Base-by-base conservation (phyloP, 2,113 vertebrate species). In the Gallinago paraguaiae region DNA sequence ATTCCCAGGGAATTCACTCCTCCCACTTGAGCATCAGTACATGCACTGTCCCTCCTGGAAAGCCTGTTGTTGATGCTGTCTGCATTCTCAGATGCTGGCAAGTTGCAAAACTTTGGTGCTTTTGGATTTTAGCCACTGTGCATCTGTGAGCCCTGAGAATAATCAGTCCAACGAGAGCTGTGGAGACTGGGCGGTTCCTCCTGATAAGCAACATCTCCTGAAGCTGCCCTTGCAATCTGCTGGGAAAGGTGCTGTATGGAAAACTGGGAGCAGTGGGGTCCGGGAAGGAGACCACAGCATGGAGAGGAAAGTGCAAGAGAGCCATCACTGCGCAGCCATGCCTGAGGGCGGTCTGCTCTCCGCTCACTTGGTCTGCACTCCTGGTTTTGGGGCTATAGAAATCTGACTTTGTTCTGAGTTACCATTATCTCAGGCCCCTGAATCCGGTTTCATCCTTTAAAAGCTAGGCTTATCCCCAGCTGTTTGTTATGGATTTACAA, bases 11-110 rank as follows among this genome's bases (percentile, higher is more conserved):
- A 79, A 63, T 83, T 89, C 80, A 33, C 80, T 90, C 64, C 56
- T 93, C 50, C 76, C 75, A 74, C 79, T 88, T 77, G 75, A 72
- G 93, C 92, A 91, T 76, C 86, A 61, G 17, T 53, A 37, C 33
- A 28, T 35, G 31, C 53, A 25, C 45, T 50, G 64, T 65, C 31
- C 57, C 54, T 74, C 68, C 50, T 45, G 72, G 81, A 91, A 41
- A 89, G 61, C 63, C 31, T 69, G 37, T 28, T 54, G 78, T 43
- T 70, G 77, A 27, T 56, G 54, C 69, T 70, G 33, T 59, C 67
- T 94, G 71, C 65, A 93, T 83, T 59, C 67, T 81, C 88, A 68
- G 5, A 35, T 78, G 74, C 53, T 71, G 82, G 70, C 22, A 79
- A 88, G 24, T 25, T 41, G 30, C 51, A 93, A 56, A 92, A 91